Base-by-base conservation (phyloP, 1,140 invertebrate species). In the Probaryconus sp. region DNA sequence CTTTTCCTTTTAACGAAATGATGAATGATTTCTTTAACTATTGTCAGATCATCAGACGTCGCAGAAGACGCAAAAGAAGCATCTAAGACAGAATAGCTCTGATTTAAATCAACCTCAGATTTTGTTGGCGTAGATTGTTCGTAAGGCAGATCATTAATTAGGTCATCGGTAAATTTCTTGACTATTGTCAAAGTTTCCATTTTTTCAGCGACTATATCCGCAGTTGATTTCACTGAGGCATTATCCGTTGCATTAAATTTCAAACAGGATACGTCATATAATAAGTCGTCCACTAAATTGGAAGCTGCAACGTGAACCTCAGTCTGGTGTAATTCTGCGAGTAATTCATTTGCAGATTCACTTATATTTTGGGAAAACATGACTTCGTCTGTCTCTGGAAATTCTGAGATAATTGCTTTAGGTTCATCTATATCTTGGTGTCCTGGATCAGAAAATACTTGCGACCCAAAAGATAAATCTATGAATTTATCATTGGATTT, bases 331-430 rank as follows among this genome's bases (percentile, higher is more conserved):
- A 88, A 37, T 42, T 85, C 82, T 0, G 70, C 80, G 7, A 87
- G 76, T 2, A 88, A 79, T 58, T 88, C 78, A 47, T 88, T 81
- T 0, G 79, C 83, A 0, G 81, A 81, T 1, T 55, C 64, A 10
- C 79, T 84, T n/a, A 88, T 85, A 1, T 77, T 79, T 1, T 83
- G 77, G 2, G 50, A 78, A 51, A 88, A 88, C 0, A 51, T 73
- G 3, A 80, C 64, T 2, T 79, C 83, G 3, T 76, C 79, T 0
- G 68, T 80, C 10, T 83, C 77, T 7, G 77, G 21, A 1, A 82
- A 10, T 37, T 85, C 78, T n/a, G n/a, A n/a, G n/a, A n/a, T n/a
- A n/a, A n/a, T n/a, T n/a, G n/a, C n/a, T n/a, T n/a, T n/a, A n/a
- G n/a, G n/a, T n/a, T n/a, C n/a, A n/a, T n/a, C n/a, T n/a, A n/a